phyloP scores from a whole-genome alignment of 1,140 invertebrate genomes.

The Gonatopus flavifemur region DNA sequence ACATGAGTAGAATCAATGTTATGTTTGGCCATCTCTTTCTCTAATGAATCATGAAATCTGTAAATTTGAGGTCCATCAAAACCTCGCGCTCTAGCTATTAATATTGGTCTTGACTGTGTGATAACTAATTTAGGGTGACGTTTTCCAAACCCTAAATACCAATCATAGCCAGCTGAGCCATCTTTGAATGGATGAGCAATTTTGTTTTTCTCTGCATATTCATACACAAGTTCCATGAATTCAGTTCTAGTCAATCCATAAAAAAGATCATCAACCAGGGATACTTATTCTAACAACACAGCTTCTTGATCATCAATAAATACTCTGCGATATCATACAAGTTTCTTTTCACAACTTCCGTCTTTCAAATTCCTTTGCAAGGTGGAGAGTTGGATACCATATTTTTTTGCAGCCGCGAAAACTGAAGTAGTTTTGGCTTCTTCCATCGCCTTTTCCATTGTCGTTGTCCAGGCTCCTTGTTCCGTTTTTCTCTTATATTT shows the following conservation, averaged over 20 bases:
- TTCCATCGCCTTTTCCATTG: conserved; percentile 4
- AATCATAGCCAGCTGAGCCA: conserved; percentile 33
- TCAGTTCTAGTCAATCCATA: conserved; percentile 25
- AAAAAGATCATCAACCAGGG: conserved; percentile 15
- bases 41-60: conserved; percentile 27
- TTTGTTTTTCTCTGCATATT: conserved; percentile 30
- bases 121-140: conserved; percentile 31
- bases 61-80: conserved; percentile 38
- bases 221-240: conserved; percentile 23
- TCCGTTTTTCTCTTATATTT: conserved; percentile 8
- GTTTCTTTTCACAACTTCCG: neutral
- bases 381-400: neutral
- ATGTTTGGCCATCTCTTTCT: conserved; percentile 5
- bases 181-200: conserved; percentile 31
- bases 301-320: conserved; percentile 20
- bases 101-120: conserved; percentile 33
- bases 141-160: conserved; percentile 29
- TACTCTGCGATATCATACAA: conserved; percentile 6
- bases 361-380: neutral
- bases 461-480: conserved; percentile 4
- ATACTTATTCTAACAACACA: conserved; percentile 8
- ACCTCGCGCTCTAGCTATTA: conserved; percentile 29
- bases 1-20: conserved; percentile 11
- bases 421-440: neutral
- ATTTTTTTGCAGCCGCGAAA: conserved; percentile 1